Percentiles rank a stretch among this genome's conserved stretches.
These are phyloP conservation scores for Tridacna gigas DNA, from an alignment of 2,888 invertebrate genomes.

Conservation along the genomic window DNA sequence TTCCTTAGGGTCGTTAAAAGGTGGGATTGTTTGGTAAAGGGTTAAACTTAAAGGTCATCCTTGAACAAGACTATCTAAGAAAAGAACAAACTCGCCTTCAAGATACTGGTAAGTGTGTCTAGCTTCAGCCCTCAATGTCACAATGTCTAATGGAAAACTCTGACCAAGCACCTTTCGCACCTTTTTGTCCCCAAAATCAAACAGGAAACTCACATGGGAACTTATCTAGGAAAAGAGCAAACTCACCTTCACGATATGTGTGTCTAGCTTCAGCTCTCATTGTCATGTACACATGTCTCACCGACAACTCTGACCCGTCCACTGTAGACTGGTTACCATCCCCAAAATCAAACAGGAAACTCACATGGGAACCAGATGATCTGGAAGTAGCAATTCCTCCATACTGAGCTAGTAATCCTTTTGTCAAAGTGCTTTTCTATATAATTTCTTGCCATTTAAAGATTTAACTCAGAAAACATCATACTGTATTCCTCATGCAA, in stretches of 20 bases:
- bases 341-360: conserved; percentile 82
- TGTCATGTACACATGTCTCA: conserved; percentile 49
- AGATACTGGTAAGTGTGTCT: conserved; percentile 70
- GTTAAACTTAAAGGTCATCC: conserved; percentile 78
- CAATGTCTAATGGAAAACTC: conserved; percentile 44
- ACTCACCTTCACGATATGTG: conserved; percentile 69
- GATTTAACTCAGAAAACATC: too few relatives aligned
- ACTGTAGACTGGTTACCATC: conserved; percentile 73
- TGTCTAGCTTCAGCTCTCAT: conserved; percentile 65
- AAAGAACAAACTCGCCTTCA: conserved; percentile 65
- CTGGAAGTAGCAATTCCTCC: conserved; percentile 40
- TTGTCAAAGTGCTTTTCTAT: too few relatives aligned
- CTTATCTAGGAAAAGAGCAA: conserved; percentile 52
- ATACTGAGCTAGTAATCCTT: too few relatives aligned
- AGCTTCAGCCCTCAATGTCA: conserved; percentile 59
- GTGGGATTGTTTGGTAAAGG: not conserved
- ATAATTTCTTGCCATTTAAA: too few relatives aligned
- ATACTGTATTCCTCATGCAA: too few relatives aligned
- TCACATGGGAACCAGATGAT: conserved; percentile 78
- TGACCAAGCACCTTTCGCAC: conserved; percentile 58
- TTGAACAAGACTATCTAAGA: conserved; percentile 76
- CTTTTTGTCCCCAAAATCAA: conserved; percentile 82
- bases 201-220: conserved; percentile 78
- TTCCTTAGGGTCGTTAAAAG: too few relatives aligned
- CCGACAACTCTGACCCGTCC: conserved; percentile 55